Evolutionary conservation across 2,888 invertebrate species (phyloP).

Genomic region (Drosophila borborema): DNA sequence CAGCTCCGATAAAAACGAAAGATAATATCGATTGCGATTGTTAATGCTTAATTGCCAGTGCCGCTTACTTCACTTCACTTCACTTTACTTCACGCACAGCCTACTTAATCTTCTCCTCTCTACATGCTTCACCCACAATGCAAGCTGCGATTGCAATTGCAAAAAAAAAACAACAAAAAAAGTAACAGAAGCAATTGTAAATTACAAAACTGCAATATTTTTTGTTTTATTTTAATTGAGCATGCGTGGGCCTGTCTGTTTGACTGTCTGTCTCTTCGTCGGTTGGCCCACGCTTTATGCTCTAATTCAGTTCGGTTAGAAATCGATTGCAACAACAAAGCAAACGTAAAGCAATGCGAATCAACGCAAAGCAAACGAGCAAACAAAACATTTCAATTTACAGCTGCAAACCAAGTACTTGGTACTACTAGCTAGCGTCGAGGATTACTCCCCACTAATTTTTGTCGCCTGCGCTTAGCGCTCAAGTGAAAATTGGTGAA

Average conservation of each 20-base stretch:
- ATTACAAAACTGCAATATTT: conserved; percentile 54
- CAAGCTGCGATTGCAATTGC: conserved; percentile 39
- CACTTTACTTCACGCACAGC: conserved; percentile 44
- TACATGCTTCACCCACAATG: conserved; percentile 21
- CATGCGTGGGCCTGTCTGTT: conserved; percentile 60
- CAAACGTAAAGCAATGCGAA: conserved; percentile 43
- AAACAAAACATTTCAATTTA: conserved; percentile 59
- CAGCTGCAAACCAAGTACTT: conserved; percentile 53
- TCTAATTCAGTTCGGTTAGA: conserved; percentile 77
- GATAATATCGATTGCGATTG: conserved; percentile 49
- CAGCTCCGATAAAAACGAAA: conserved; percentile 39
- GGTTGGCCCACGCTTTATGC: conserved; percentile 76
- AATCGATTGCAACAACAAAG: conserved; percentile 72
- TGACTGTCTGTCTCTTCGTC: conserved; percentile 32
- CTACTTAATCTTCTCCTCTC: conserved; percentile 11
- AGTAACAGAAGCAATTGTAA: conserved; percentile 42
- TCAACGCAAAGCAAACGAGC: conserved; percentile 44
- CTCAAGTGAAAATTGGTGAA: conserved; percentile 77
- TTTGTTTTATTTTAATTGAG: conserved; percentile 70
- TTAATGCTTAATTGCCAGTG: conserved; percentile 48
- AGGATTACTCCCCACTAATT: conserved; percentile 29
- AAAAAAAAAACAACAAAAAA: conserved; percentile 5
- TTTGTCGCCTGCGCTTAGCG: conserved; percentile 54
- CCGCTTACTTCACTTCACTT: conserved; percentile 55
- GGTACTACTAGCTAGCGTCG: not conserved